A percentile compares a stretch with the other conserved stretches of the same genome.
Conservation (phyloP, 2,113 vertebrate genomes). For the Rhadina sibilatrix region DNA sequence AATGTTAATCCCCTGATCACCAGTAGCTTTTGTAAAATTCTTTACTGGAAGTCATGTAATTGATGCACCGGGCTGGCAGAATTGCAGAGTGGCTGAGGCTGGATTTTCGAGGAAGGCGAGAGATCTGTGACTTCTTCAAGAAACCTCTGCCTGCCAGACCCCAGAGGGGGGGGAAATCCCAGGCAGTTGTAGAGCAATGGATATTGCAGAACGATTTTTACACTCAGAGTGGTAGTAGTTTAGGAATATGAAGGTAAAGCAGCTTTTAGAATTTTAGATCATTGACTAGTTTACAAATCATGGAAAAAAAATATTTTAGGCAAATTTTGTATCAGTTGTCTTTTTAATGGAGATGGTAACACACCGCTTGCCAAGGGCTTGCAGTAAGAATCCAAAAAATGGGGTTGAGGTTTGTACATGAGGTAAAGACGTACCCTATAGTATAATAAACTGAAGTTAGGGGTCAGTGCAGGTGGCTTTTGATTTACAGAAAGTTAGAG, state of each 20-base stretch:
- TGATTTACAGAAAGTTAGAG: not conserved
- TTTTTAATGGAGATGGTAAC: not conserved
- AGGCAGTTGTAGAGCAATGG: not conserved
- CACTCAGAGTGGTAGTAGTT: not conserved
- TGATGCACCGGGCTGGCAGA: accelerated
- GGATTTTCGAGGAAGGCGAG: accelerated
- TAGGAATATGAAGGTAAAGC: not conserved
- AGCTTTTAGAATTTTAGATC: not conserved
- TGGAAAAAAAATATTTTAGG: not conserved
- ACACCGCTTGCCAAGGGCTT: not conserved
- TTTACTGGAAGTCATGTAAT: not conserved
- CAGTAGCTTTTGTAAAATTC: not conserved
- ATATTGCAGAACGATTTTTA: not conserved
- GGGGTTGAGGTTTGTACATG: accelerated
- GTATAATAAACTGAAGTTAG: not conserved
- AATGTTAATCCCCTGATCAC: not conserved
- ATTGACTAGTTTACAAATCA: not conserved
- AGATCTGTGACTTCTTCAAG: accelerated
- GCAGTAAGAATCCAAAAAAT: not conserved
- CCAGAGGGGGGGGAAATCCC: accelerated
- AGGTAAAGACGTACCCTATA: not conserved
- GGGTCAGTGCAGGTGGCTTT: not conserved
- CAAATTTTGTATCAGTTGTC: accelerated
- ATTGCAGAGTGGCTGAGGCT: not conserved
- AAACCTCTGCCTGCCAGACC: not conserved